A percentile compares a stretch with the other conserved stretches of the same genome.
phyloP scores from a whole-genome alignment of 2,888 invertebrate species.

The Cheilosia vernalis region DNA sequence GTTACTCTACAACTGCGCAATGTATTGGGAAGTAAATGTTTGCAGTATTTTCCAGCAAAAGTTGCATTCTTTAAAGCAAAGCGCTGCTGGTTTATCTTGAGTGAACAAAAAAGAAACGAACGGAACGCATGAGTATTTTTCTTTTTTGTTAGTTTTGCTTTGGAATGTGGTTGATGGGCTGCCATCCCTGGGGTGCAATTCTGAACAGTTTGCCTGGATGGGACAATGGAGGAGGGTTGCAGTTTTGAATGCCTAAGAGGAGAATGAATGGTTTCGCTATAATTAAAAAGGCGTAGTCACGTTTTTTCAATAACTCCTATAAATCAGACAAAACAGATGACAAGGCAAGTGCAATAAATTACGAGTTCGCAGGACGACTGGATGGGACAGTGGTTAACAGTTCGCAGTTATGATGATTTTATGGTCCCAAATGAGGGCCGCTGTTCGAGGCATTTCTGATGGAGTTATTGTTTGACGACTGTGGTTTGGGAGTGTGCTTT shows the following conservation, averaged over 20 bases:
- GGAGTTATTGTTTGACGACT: too few relatives aligned
- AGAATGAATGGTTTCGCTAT: conserved; percentile 26
- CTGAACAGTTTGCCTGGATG: conserved; percentile 5
- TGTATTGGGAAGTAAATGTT: conserved; percentile 54
- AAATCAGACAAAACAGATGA: conserved; percentile 67
- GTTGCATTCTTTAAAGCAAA: conserved; percentile 52
- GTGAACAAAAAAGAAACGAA: neutral
- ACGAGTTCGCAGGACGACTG: conserved; percentile 55
- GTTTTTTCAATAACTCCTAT: conserved; percentile 68
- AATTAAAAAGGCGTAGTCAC: conserved; percentile 56
- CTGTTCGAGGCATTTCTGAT: neutral
- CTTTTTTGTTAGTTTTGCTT: conserved; percentile 17
- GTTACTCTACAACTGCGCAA: conserved; percentile 21
- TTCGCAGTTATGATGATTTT: conserved; percentile 54
- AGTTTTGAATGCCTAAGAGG: conserved; percentile 8
- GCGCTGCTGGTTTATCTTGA: conserved; percentile 10
- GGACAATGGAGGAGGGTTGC: neutral
- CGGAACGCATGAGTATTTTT: conserved; percentile 26
- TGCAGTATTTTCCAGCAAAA: conserved; percentile 32
- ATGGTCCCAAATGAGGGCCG: conserved; percentile 1
- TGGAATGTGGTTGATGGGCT: conserved; percentile 31
- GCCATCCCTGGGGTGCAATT: conserved; percentile 40
- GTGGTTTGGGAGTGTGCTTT: too few relatives aligned
- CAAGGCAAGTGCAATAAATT: conserved; percentile 62
- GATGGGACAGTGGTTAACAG: conserved; percentile 58